Conservation (phyloP, 2,113 vertebrate genomes). For the Oryzias javanicus region DNA sequence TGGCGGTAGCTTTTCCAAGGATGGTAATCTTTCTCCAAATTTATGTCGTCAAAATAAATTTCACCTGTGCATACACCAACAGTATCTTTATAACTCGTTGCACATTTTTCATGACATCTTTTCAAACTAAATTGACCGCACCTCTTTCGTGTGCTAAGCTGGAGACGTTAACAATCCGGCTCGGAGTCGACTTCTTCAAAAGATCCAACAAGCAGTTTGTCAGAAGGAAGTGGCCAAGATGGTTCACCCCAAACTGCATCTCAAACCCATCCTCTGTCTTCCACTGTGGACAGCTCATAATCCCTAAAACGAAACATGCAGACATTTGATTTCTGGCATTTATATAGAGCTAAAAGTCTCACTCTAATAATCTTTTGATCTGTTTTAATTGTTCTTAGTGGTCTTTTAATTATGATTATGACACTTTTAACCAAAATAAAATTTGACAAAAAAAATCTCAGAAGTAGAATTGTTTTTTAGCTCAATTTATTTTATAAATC, state of each 20-base stretch:
- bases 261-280: slow-evolving; percentile 75
- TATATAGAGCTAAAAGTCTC: too few species aligned
- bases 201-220: slow-evolving; percentile 67
- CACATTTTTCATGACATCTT: neutral
- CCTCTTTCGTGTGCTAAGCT: slow-evolving; percentile 68
- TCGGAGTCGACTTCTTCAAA: slow-evolving; percentile 67
- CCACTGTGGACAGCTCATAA: slow-evolving; percentile 74
- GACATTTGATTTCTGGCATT: neutral
- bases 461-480: too few species aligned
- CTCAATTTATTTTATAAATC: too few species aligned
- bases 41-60: slow-evolving; percentile 73
- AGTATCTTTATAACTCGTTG: too few species aligned
- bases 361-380: neutral
- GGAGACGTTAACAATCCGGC: slow-evolving; percentile 69
- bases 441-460: too few species aligned
- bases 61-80: slow-evolving; percentile 43
- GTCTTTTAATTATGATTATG: too few species aligned
- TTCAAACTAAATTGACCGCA: slow-evolving; percentile 11
- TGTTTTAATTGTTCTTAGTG: too few species aligned
- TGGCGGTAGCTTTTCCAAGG: slow-evolving; percentile 61
- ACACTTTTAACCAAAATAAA: too few species aligned
- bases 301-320: slow-evolving; percentile 34
- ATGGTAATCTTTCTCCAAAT: slow-evolving; percentile 62
- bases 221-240: slow-evolving; percentile 75
- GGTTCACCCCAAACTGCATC: slow-evolving; percentile 77